phyloP scores from a whole-genome alignment of 1,140 invertebrate genomes.

The Lamellibrachia luymesi region DNA sequence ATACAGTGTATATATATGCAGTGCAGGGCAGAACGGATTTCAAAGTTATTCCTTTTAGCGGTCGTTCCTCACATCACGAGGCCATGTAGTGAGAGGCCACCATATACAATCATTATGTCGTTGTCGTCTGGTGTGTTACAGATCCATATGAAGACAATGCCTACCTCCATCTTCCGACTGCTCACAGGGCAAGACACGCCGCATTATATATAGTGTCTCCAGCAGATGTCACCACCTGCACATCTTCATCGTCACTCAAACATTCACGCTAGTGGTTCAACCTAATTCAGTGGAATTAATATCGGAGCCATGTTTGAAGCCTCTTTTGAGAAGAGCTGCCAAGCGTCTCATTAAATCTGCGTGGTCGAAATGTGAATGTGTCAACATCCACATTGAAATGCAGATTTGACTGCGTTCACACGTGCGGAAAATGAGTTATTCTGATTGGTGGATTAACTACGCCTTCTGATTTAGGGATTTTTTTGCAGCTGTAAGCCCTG shows the following conservation, averaged over 20 bases:
- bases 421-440: not conserved
- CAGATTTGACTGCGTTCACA: not conserved
- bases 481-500: not conserved
- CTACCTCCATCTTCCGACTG: slow-evolving; percentile 98
- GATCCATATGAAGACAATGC: slow-evolving; percentile 99
- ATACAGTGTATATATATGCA: too few species aligned
- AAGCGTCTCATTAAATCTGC: not conserved
- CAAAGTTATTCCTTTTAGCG: too few species aligned
- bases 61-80: too few species aligned
- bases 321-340: not conserved
- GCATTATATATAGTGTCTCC: slow-evolving; percentile 77
- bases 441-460: not conserved
- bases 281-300: not conserved
- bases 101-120: not conserved
- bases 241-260: not conserved
- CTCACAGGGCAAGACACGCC: slow-evolving; percentile 98
- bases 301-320: not conserved
- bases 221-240: slow-evolving; percentile 13
- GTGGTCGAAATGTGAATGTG: not conserved
- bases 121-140: slow-evolving; percentile 59
- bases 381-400: not conserved
- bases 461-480: not conserved
- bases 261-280: not conserved
- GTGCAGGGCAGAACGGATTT: too few species aligned
- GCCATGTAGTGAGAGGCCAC: too few species aligned